Evolutionary conservation across 1,140 invertebrate species (phyloP).

Genomic region (Radopholus similis): DNA sequence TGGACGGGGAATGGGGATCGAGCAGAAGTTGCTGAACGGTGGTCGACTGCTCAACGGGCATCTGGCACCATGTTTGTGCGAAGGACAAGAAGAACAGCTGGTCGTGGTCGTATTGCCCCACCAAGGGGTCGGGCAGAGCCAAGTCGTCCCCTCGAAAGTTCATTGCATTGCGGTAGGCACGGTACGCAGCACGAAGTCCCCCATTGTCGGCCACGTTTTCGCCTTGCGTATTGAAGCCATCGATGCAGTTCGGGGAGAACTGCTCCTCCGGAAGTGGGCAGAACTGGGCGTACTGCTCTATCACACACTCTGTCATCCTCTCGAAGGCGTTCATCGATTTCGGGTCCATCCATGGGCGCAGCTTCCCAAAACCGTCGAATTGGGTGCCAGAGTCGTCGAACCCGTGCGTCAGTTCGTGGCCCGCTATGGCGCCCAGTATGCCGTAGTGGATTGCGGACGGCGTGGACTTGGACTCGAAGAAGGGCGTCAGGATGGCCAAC

Average conservation of each 20-base stretch:
- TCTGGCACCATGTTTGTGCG: constrained; percentile 18
- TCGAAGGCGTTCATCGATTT: not conserved
- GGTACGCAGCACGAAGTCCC: not conserved
- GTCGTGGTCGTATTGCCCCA: constrained; percentile 16
- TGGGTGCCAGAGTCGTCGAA: constrained; percentile 1
- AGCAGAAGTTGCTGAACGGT: not conserved
- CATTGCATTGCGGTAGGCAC: not conserved
- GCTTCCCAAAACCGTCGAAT: not conserved
- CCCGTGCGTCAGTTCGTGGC: constrained; percentile 66
- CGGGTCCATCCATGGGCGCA: not conserved
- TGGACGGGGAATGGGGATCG: not conserved
- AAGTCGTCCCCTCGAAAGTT: constrained; percentile 2
- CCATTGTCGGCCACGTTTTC: constrained; percentile 7
- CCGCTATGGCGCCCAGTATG: constrained; percentile 65
- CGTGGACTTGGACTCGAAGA: not conserved
- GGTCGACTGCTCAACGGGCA: not conserved
- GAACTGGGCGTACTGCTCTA: not conserved
- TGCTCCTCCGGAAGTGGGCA: not conserved
- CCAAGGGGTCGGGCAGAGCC: not conserved
- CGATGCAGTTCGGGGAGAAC: not conserved
- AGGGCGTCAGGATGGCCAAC: constrained; percentile 3
- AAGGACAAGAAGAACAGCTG: constrained; percentile 17
- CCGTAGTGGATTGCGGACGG: constrained; percentile 49
- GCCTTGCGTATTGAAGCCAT: not conserved
- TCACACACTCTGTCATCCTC: not conserved